These are phyloP conservation scores for Coregonus ussuriensis DNA, from an alignment of 2,797 vertebrate species.

Conservation along the genomic window DNA sequence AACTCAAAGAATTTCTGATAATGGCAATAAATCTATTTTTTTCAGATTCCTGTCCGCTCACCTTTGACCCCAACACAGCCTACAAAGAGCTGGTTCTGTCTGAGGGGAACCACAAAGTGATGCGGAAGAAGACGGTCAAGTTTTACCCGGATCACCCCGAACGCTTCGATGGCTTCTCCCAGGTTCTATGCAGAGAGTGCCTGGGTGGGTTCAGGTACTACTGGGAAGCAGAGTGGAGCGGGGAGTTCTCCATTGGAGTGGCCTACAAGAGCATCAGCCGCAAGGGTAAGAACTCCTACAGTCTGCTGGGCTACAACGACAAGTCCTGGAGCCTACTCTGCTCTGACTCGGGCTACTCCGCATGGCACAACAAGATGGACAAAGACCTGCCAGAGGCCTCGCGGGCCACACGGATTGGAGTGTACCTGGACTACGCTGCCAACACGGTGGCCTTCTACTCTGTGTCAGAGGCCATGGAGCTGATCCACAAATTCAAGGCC, in stretches of 20 bases:
- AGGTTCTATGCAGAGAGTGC: conserved; percentile 76
- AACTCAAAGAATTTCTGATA: neutral
- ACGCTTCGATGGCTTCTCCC: conserved; percentile 79
- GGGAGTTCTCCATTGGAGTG: conserved; percentile 78
- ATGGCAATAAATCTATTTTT: neutral
- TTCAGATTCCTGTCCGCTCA: conserved; percentile 71
- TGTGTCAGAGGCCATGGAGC: conserved; percentile 71
- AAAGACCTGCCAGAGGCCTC: conserved; percentile 59
- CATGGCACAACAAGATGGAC: conserved; percentile 79
- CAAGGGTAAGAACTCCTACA: conserved; percentile 79
- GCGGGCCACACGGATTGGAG: conserved; percentile 68
- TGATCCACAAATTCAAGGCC: conserved; percentile 76
- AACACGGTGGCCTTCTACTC: conserved; percentile 73
- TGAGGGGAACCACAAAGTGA: conserved; percentile 70
- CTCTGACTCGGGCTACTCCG: conserved; percentile 78
- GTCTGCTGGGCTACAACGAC: conserved; percentile 80
- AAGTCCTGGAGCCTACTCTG: conserved; percentile 82
- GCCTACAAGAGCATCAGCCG: conserved; percentile 79
- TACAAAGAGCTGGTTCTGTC: conserved; percentile 78
- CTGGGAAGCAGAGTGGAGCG: conserved; percentile 80
- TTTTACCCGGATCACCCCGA: conserved; percentile 76
- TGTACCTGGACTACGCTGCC: conserved; percentile 74
- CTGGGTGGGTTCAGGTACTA: conserved; percentile 75
- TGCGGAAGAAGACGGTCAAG: conserved; percentile 67
- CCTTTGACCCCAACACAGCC: conserved; percentile 78